A percentile compares a stretch with the other conserved stretches of the same genome.
Conservation (phyloP, 2,888 invertebrate genomes). For the Nomada goodeniana region DNA sequence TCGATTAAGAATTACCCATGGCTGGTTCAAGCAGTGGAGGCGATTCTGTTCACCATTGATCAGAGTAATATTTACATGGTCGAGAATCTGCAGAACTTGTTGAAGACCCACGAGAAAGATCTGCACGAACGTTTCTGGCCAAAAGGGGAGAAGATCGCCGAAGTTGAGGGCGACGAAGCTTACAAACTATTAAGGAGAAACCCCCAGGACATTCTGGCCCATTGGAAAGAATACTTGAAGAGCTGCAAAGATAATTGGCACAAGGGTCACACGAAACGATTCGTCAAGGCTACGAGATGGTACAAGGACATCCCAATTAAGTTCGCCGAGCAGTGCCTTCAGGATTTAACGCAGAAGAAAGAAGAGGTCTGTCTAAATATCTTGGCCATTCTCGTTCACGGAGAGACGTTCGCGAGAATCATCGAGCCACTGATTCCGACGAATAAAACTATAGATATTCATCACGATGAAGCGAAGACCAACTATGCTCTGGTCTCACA, state of each 20-base stretch:
- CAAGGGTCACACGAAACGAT: slow-evolving; percentile 29
- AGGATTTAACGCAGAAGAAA: slow-evolving; percentile 43
- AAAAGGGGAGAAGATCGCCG: neutral
- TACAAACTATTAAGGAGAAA: slow-evolving; percentile 41
- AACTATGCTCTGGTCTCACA: slow-evolving; percentile 16
- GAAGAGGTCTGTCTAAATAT: neutral
- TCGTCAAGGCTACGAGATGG: slow-evolving; percentile 74
- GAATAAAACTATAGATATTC: slow-evolving; percentile 58
- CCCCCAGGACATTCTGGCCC: slow-evolving; percentile 26
- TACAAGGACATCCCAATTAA: slow-evolving; percentile 76
- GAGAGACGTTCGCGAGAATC: slow-evolving; percentile 47
- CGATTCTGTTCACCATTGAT: rapidly evolving
- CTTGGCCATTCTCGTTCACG: slow-evolving; percentile 40
- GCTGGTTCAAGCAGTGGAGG: slow-evolving; percentile 53
- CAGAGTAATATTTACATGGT: rapidly evolving
- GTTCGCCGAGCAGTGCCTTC: slow-evolving; percentile 61
- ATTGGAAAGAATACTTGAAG: slow-evolving; percentile 63
- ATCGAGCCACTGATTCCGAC: slow-evolving; percentile 71
- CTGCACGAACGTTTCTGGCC: slow-evolving; percentile 49
- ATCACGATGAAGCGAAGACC: slow-evolving; percentile 41
- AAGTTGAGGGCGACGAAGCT: slow-evolving; percentile 14
- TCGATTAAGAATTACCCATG: slow-evolving; percentile 72
- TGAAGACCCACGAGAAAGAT: slow-evolving; percentile 57
- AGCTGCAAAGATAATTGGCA: neutral
- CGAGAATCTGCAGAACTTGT: rapidly evolving